A percentile compares a stretch with the other conserved stretches of the same genome.
Conservation (phyloP, 2,797 vertebrate genomes). For the Danio tinwini region DNA sequence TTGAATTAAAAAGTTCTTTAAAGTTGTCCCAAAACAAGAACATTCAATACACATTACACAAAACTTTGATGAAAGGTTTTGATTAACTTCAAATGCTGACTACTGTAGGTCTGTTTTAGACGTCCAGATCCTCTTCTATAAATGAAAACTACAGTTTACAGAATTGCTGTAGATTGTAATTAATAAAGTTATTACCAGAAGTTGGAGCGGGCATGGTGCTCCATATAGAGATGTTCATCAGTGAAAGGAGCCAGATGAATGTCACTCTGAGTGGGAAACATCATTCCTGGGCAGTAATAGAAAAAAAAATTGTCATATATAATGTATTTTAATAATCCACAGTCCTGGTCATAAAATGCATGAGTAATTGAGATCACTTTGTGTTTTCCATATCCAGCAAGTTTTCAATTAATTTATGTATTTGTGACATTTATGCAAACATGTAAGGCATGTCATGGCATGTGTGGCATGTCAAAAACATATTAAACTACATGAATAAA, state of each 20-base stretch:
- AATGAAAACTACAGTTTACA: not conserved
- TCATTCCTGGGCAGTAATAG: slow-evolving; percentile 75
- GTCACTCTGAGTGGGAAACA: slow-evolving; percentile 81
- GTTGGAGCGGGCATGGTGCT: slow-evolving; percentile 78
- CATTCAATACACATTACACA: no score
- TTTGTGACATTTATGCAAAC: no score
- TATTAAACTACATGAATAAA: no score
- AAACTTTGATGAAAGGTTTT: no score
- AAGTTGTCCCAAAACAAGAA: no score
- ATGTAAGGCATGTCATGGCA: no score
- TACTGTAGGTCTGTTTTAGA: not conserved
- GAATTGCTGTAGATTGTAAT: not conserved
- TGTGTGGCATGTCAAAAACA: no score
- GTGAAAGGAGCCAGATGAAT: slow-evolving; percentile 85
- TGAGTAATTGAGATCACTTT: no score
- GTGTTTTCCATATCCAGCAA: not conserved
- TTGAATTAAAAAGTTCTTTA: no score
- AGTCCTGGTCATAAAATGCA: no score
- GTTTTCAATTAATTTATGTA: not conserved
- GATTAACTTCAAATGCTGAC: no score
- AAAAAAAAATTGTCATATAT: not conserved
- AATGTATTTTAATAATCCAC: no score
- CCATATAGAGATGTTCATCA: slow-evolving; percentile 84
- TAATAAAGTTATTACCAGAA: slow-evolving; percentile 77
- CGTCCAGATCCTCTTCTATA: not conserved